Evolutionary conservation across 2,888 invertebrate species (phyloP), one percentile per base, ranked within the genome.

Genomic region (Eupithecia abbreviata): DNA sequence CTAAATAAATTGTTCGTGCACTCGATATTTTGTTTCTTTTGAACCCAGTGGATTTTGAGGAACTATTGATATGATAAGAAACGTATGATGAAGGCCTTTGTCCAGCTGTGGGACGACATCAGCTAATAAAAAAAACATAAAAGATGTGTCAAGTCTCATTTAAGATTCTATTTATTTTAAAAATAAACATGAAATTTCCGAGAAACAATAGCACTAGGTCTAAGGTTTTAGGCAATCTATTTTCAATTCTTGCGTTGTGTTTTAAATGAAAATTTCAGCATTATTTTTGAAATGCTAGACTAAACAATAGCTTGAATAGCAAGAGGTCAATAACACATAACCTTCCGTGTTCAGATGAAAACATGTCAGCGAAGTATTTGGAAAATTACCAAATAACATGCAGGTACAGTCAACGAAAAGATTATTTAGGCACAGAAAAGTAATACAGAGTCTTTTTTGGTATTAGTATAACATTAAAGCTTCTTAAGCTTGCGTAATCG

Each of bases 1-100:
- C 92, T 93, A 93, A 94, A 93, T 93, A 93, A 93, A 94, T 87
- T 92, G 90, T 90, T 90, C 87, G 90, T 91, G 93, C 94, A 94
- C 93, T 93, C 91, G 92, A 91, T 72, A 62, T 81, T 84, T 82
- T 86, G 80, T 83, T 87, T 89, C 89, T 89, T 84, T 87, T 87
- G 65, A n/a, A 42, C 30, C 41, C 69, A 66, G 10, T 62, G 3
- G 0, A 30, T 62, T 10, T 62, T 10, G 10, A 30, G 2, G 62
- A 18, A 30, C 6, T n/a, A 9, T 18, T 0, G 58, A 4, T 3
- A 55, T 7, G 58, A 47, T 47, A 9, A 9, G 47, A 58, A 30
- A 18, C 12, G 30, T 62, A 12, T 4, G 4, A 10, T 2, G 10
- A 18, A 58, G 18, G 18, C 18, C 10, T 58, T 58, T 10, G 58